A percentile compares a stretch with the other conserved stretches of the same genome.
Evolutionary conservation across 2,888 invertebrate genomes (phyloP).

Genomic region (Bimastos eiseni): DNA sequence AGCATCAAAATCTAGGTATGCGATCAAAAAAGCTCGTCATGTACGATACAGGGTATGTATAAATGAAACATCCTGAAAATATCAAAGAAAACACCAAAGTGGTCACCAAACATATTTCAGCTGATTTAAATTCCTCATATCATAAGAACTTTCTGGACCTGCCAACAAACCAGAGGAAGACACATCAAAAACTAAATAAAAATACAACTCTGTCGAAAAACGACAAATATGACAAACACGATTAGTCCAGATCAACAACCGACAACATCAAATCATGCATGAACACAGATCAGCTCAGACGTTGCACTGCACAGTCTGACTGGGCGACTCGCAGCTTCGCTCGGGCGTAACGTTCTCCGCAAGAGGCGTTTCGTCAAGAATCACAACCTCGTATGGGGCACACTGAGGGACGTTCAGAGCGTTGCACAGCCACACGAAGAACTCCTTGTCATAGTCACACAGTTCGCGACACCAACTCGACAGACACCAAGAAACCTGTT

Average conservation of each 20-base stretch:
- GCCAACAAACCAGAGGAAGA: not conserved
- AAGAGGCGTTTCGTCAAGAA: slow-evolving; percentile 52
- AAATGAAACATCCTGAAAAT: too few species aligned
- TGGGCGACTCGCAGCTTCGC: not conserved
- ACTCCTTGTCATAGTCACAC: slow-evolving; percentile 77
- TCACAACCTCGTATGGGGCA: slow-evolving; percentile 75
- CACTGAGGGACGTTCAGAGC: slow-evolving; percentile 73
- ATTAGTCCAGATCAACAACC: not conserved
- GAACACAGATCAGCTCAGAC: not conserved
- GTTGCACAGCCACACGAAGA: slow-evolving; percentile 77
- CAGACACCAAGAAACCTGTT: slow-evolving; percentile 73
- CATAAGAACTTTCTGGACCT: too few species aligned
- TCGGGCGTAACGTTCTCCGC: not conserved
- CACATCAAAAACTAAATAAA: not conserved
- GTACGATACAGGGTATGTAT: too few species aligned
- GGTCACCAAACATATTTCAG: too few species aligned
- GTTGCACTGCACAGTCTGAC: not conserved
- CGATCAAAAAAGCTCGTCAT: too few species aligned
- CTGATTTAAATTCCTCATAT: not conserved
- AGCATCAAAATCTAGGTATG: too few species aligned
- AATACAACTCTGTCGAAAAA: not conserved
- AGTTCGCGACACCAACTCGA: slow-evolving; percentile 74
- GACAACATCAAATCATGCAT: not conserved
- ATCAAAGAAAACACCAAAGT: too few species aligned
- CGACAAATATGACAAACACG: not conserved